Evolutionary conservation across 2,888 invertebrate species (phyloP).

Genomic region (Petrophora chlorosata): DNA sequence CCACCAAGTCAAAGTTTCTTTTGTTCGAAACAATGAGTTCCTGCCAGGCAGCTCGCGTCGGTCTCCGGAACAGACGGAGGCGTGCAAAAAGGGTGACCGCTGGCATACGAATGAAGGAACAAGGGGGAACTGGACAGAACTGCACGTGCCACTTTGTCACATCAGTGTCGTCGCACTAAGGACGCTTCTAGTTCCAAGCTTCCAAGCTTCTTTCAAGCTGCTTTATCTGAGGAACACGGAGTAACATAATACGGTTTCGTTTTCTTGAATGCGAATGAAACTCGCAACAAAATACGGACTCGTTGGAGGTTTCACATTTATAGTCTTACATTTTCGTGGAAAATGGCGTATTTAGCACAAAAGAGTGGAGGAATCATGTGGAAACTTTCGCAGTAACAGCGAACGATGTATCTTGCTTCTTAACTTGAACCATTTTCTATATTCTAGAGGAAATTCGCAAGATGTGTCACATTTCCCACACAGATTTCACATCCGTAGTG

Average conservation of each 20-base stretch:
- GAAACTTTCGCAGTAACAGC: conserved; percentile 11
- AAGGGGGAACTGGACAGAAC: conserved; percentile 29
- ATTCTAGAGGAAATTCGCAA: conserved; percentile 1
- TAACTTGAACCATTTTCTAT: conserved; percentile 4
- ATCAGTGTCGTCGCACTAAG: conserved; percentile 31
- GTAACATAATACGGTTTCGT: conserved; percentile 35
- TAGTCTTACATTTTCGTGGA: conserved; percentile 17
- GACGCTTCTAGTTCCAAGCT: conserved; percentile 28
- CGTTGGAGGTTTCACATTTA: conserved; percentile 19
- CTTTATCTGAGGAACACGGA: conserved; percentile 27
- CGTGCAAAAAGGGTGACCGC: conserved; percentile 34
- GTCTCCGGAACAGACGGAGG: conserved; percentile 45
- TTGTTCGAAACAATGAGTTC: conserved; percentile 57
- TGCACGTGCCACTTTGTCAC: conserved; percentile 40
- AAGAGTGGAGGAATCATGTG: conserved; percentile 19
- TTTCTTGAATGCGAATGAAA: conserved; percentile 31
- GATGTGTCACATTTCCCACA: conserved; percentile 6
- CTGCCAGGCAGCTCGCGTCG: conserved; percentile 45
- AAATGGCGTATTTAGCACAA: conserved; percentile 14
- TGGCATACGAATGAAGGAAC: conserved; percentile 51
- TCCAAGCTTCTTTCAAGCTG: conserved; percentile 30
- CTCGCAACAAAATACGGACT: conserved; percentile 33
- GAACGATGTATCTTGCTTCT: conserved; percentile 3
- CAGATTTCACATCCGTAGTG: conserved; percentile 10
- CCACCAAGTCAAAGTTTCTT: conserved; percentile 44